Evolutionary conservation across 1,140 invertebrate genomes (phyloP).

Genomic region (Procambarus virginalis): DNA sequence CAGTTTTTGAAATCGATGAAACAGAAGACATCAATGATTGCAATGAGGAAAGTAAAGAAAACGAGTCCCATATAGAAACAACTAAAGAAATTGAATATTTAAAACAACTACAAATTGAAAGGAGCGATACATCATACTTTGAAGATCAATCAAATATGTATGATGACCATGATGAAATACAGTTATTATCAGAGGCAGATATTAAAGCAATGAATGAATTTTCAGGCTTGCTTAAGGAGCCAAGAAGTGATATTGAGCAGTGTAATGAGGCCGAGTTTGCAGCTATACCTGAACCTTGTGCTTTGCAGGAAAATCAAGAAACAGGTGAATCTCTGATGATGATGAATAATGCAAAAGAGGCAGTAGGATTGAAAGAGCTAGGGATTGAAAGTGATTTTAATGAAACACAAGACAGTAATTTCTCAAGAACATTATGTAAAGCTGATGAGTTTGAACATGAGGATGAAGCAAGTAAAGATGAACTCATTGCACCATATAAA

Average conservation of each 20-base stretch:
- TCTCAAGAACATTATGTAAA: not conserved
- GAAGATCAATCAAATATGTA: not conserved
- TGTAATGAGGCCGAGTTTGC: not conserved
- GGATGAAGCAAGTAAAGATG: not conserved
- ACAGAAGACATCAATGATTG: constrained; percentile 36
- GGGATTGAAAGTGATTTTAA: not conserved
- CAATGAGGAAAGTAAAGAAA: not conserved
- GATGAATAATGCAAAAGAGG: not conserved
- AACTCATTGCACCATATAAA: not conserved
- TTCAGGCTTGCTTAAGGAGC: not conserved
- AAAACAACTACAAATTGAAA: not conserved
- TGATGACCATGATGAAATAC: constrained; percentile 18
- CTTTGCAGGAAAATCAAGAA: not conserved
- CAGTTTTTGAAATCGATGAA: constrained; percentile 43
- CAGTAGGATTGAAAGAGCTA: not conserved
- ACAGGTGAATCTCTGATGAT: not conserved
- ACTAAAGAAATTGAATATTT: not conserved
- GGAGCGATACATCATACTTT: not conserved
- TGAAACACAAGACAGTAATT: not conserved
- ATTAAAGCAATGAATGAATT: constrained; percentile 4
- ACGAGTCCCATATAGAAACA: not conserved
- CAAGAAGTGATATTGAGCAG: not conserved
- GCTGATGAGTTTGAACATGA: not conserved
- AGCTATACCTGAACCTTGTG: not conserved
- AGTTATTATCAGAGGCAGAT: constrained; percentile 42